Evolutionary conservation across 1,140 invertebrate genomes (phyloP).

Genomic region (Nephila pilipes): DNA sequence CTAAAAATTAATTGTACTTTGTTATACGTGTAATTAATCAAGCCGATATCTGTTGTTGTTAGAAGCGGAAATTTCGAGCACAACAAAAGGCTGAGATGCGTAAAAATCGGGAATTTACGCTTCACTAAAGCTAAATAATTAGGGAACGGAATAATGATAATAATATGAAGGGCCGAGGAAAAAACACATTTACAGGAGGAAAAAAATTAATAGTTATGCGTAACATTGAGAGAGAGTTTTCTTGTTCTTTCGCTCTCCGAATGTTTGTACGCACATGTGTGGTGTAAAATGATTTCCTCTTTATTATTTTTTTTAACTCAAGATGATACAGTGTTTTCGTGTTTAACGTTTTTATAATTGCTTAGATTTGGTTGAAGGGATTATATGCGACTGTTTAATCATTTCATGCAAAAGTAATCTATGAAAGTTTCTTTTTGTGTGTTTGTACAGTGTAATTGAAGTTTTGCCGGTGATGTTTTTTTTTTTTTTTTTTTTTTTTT

Average conservation of each 20-base stretch:
- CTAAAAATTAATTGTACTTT: constrained; percentile 77
- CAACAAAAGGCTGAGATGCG: constrained; percentile 56
- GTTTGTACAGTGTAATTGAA: neutral
- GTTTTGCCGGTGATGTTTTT: neutral
- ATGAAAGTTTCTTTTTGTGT: neutral
- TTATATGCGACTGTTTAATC: neutral
- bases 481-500: neutral
- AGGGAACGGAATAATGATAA: constrained; percentile 47
- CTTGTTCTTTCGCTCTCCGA: neutral
- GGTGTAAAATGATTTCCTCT: neutral
- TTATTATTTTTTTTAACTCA: no score
- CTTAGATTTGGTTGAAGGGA: neutral
- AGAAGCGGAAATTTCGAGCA: constrained; percentile 33
- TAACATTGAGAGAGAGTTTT: neutral
- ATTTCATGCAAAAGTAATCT: neutral
- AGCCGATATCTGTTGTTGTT: constrained; percentile 73
- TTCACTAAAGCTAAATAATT: constrained; percentile 75
- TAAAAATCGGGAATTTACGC: constrained; percentile 75
- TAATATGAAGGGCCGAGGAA: constrained; percentile 44
- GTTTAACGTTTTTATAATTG: constrained; percentile 2
- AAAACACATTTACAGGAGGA: constrained; percentile 42
- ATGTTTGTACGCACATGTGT: neutral
- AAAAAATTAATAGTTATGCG: constrained; percentile 53
- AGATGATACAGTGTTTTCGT: neutral
- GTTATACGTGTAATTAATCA: constrained; percentile 75